These are phyloP conservation scores for Homarus americanus DNA, from an alignment of 1,140 invertebrate genomes.

Conservation along the genomic window DNA sequence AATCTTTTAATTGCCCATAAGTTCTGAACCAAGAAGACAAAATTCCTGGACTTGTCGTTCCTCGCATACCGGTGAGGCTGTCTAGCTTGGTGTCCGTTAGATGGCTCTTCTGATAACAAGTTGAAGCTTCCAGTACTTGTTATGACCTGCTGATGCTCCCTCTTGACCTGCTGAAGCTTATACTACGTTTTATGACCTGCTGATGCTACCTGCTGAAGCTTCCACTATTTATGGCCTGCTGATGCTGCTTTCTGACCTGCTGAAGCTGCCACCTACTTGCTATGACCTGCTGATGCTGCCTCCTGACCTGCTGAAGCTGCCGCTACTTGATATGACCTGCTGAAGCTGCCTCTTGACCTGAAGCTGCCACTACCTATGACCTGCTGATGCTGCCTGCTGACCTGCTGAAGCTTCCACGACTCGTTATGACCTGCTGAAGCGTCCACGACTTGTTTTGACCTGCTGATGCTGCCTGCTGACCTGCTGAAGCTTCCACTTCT, in stretches of 20 bases:
- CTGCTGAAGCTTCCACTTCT: background rate
- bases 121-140: background rate
- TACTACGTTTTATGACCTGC: background rate
- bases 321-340: too few relatives aligned
- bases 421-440: background rate
- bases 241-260: too few relatives aligned
- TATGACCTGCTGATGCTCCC: too few relatives aligned
- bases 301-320: background rate
- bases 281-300: background rate
- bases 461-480: background rate
- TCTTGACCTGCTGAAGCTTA: background rate
- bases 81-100: background rate
- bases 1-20: background rate
- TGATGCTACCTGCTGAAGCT: background rate
- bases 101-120: background rate
- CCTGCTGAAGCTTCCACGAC: background rate
- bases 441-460: background rate
- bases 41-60: background rate
- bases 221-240: too few relatives aligned
- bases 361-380: background rate
- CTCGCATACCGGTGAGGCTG: background rate
- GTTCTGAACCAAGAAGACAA: background rate
- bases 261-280: background rate
- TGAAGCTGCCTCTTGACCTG: background rate
- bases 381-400: background rate